Evolutionary conservation across 2,797 vertebrate species (phyloP), one percentile per base, ranked within the genome.

Genomic region (Adelosebastes latens): DNA sequence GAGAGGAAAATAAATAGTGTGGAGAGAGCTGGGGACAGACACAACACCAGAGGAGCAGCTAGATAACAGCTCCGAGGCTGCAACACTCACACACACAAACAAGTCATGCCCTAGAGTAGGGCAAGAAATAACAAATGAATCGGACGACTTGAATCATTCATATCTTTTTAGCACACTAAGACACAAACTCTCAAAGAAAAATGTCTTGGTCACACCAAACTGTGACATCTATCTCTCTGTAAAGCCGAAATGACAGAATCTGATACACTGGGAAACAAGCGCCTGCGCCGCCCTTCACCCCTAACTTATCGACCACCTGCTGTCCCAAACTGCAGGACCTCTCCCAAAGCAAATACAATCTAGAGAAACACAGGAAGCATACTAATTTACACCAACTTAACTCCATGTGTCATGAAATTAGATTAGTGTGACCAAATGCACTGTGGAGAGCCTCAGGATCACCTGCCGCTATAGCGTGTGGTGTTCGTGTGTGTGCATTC

Each of bases 241-340:
- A 67, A 83, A 84, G 84, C 73, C 42, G 66, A 86, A 84, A 82
- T 82, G 82, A 88, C 77, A 84, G 88, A 94, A 95, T 90, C 77
- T 62, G 94, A 95, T 94, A 94, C 86, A 70, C 92, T 94, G 93
- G 90, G 94, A 94, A 94, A 89, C 75, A 20, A 62, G 66, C 39
- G 39, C 77, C 72, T 29, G 22, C 62, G 72, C 75, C 63, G 60
- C 84, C 85, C 82, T 76, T 88, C 81, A 83, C 80, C 84, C 83
- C 69, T 69, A 84, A 90, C 75, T 82, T 84, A 88, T 82, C 75
- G 83, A 94, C 90, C 91, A 95, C 93, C 93, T 93, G 92, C 93
- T 88, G 87, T 86, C 74, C 79, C 63, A 31, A 86, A 85, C 72
- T 79, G 80, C 55, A 78, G 39, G 75, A 70, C 86, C 82, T 67